Conservation (phyloP, 2,113 vertebrate species). For the Eurystomus gularis region DNA sequence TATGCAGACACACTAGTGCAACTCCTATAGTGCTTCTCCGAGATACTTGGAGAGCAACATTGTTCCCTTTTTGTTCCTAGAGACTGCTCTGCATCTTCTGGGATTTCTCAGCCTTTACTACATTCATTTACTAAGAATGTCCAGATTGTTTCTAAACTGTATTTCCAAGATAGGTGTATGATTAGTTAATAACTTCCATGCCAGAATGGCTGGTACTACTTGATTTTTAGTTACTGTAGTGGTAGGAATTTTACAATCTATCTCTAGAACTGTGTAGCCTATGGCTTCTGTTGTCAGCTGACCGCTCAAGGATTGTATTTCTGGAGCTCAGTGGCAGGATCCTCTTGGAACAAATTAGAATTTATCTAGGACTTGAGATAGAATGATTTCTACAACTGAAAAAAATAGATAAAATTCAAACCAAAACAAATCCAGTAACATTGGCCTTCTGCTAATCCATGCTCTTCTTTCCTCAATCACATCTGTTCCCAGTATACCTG, state of each 20-base stretch:
- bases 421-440: not conserved
- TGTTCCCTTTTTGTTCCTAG: not conserved
- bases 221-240: not conserved
- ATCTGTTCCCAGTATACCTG: not conserved
- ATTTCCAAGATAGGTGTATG: not conserved
- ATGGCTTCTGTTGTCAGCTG: not conserved
- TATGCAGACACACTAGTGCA: not conserved
- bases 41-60: not conserved
- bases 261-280: not conserved
- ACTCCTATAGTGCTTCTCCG: not conserved
- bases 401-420: not conserved
- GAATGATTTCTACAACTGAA: not conserved
- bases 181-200: not conserved
- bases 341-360: not conserved
- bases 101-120: not conserved
- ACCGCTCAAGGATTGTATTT: not conserved
- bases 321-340: not conserved
- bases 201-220: not conserved
- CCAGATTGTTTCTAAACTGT: not conserved
- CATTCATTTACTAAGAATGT: not conserved
- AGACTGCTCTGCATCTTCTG: not conserved
- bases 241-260: not conserved
- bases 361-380: not conserved
- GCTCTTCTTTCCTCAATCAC: not conserved
- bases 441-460: not conserved